Evolutionary conservation across 2,113 vertebrate species (phyloP).

Genomic region (Vimba vimba): DNA sequence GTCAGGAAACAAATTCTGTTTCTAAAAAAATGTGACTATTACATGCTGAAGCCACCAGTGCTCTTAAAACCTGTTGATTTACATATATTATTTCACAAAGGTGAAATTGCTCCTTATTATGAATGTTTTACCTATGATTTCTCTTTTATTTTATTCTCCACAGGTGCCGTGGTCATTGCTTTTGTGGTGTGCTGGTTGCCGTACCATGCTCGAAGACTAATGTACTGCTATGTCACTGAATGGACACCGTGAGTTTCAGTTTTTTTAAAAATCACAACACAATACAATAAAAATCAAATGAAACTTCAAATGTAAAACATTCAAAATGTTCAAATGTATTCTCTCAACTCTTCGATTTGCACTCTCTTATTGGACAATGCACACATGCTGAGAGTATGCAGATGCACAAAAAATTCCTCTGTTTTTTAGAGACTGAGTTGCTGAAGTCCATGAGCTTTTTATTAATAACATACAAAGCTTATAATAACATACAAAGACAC

Average conservation of each 20-base stretch:
- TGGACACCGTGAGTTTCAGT: constrained; percentile 89
- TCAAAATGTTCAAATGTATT: too few species aligned
- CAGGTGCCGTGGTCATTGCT: constrained; percentile 93
- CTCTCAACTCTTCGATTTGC: not conserved
- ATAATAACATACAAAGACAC: not conserved
- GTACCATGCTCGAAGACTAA: constrained; percentile 91
- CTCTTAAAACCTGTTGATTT: not conserved
- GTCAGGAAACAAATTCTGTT: constrained; percentile 11
- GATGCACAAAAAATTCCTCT: not conserved
- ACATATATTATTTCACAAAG: not conserved
- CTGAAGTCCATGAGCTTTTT: not conserved
- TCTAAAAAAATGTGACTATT: not conserved
- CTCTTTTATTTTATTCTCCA: not conserved
- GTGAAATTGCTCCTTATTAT: not conserved
- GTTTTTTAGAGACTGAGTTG: not conserved
- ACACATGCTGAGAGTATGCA: not conserved
- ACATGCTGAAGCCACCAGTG: not conserved
- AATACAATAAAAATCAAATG: not conserved
- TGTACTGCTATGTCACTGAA: constrained; percentile 91
- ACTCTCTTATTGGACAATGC: too few species aligned
- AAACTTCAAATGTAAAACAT: not conserved
- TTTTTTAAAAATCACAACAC: not conserved
- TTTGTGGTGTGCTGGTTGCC: constrained; percentile 98
- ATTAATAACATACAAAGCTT: not conserved
- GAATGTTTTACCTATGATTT: not conserved